phyloP scores from a whole-genome alignment of 2,113 vertebrate species.

The Paratilapia polleni region DNA sequence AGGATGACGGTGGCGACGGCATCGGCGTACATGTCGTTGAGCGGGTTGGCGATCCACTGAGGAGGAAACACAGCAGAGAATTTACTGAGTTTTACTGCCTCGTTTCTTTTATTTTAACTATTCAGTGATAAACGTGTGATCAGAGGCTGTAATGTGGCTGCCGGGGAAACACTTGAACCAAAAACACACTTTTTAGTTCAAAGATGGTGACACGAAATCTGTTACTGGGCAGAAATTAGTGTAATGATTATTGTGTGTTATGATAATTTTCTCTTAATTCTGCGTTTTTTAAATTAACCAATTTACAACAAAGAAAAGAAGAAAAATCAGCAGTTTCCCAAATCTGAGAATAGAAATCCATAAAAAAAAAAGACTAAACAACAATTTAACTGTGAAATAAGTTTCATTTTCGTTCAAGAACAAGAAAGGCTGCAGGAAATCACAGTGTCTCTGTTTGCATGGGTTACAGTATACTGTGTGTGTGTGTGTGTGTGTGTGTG shows the following conservation, averaged over 20 bases:
- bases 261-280: no score
- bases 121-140: no score
- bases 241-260: no score
- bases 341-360: background rate
- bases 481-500: background rate
- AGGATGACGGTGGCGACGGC: constrained; percentile 93
- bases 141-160: no score
- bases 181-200: background rate
- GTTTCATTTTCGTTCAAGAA: background rate
- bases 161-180: no score
- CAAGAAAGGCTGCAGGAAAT: background rate
- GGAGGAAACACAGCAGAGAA: background rate
- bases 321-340: background rate
- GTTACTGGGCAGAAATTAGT: background rate
- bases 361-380: background rate
- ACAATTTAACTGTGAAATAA: background rate
- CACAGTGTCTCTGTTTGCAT: background rate
- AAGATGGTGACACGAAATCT: background rate
- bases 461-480: background rate
- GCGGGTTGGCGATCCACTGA: constrained; percentile 96
- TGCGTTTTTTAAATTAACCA: no score
- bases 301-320: background rate
- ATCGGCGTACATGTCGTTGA: constrained; percentile 98
- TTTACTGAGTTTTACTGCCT: no score
- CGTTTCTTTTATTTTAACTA: no score